Evolutionary conservation across 2,797 vertebrate species (phyloP), one percentile per base, ranked within the genome.

Genomic region (Bradypodion ventrale): DNA sequence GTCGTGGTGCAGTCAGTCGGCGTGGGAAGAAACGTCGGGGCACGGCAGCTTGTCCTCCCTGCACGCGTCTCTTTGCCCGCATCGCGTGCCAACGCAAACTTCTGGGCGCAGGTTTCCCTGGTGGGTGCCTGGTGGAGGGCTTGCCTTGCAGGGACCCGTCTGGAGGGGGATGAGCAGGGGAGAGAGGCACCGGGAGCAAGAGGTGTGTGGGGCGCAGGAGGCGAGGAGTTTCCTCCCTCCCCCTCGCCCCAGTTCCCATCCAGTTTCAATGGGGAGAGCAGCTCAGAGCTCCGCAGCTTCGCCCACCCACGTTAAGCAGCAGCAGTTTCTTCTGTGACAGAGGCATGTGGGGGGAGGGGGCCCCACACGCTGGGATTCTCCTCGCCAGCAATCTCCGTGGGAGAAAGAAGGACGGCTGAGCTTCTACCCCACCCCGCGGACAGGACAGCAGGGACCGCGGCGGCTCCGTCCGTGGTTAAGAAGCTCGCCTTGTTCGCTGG

Each of bases 81-180:
- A 62, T 40, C 65, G 25, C n/a, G 35, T 68, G 49, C 60, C 78
- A 7, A 68, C 44, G 63, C 63, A 75, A 87, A 87, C 85, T 87
- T 87, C 77, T 52, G 19, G 42, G 35, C 62, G 52, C 81, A 49
- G 69, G 7, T 75, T 62, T 56, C 49, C 15, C 19, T 15, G 27
- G n/a, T 29, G 25, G 62, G 68, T 25, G 75, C 44, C 59, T 35
- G 27, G 73, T 35, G 27, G 73, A 10, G 16, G n/a, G 25, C 74
- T 6, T 27, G 63, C 52, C 52, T 37, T 52, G 74, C 79, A 77
- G 65, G 2, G 32, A 63, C 79, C 74, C 72, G 79, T 72, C 66
- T 49, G 74, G 74, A 21, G 40, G 35, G 83, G 35, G 83, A 79
- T 63, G 74, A 72, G 35, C 16, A 1, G 35, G n/a, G 9, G 69